Conservation (phyloP, 2,888 invertebrate genomes). For the Eubasilissa splendida region DNA sequence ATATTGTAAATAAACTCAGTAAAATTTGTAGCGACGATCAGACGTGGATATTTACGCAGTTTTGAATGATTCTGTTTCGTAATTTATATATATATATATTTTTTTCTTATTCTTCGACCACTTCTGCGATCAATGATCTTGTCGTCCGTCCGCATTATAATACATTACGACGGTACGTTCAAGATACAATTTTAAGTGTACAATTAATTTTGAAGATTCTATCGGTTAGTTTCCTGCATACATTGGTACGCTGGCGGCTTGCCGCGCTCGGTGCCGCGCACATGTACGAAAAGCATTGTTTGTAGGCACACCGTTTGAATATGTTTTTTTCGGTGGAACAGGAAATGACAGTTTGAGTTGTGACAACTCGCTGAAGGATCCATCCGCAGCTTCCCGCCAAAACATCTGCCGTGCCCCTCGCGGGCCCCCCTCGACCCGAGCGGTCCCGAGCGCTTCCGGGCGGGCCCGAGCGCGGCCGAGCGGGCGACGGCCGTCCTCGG, state of each 20-base stretch:
- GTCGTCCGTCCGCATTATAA: no score
- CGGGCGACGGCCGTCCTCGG: constrained; percentile 39
- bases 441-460: background rate
- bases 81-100: no score
- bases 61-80: no score
- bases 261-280: constrained; percentile 7
- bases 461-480: background rate
- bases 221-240: constrained; percentile 16
- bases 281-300: constrained; percentile 9
- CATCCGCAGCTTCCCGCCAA: constrained; percentile 44
- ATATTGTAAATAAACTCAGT: no score
- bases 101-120: no score
- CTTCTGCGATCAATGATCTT: no score
- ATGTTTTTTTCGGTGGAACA: background rate
- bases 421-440: constrained; percentile 3
- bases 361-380: constrained; percentile 26
- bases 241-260: background rate
- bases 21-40: no score
- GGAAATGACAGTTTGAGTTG: constrained; percentile 31
- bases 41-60: no score
- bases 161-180: background rate
- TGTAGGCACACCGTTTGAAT: no score
- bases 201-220: constrained; percentile 13
- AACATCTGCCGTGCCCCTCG: constrained; percentile 43
- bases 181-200: background rate